Evolutionary conservation across 2,113 vertebrate genomes (phyloP), one percentile per base, ranked within the genome.

Genomic region (Siphamia tubifer): DNA sequence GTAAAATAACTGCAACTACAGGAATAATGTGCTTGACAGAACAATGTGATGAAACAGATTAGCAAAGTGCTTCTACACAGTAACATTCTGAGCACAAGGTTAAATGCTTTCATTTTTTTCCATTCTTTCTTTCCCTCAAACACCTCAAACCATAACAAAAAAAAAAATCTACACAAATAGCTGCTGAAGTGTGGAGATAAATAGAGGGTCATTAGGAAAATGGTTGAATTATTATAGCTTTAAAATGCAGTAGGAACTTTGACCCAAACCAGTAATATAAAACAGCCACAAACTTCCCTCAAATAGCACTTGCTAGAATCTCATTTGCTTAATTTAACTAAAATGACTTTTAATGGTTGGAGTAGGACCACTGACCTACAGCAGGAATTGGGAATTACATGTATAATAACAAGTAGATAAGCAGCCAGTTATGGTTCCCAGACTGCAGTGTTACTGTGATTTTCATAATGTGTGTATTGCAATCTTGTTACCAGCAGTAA

Each of bases 161-260:
- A 71, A n/a, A n/a, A n/a, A n/a, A n/a, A n/a, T n/a, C n/a, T n/a
- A n/a, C 72, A 64, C 31, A 58, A 63, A 81, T 27, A 10, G 60
- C 25, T 0, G 4, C 56, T 52, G 12, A 39, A 61, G 43, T 39
- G 35, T 19, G 1, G 27, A 43, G 31, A 34, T 48, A 70, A 69
- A 63, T 39, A 27, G 51, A 39, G 30, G 17, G 25, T 45, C 43
- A 49, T 78, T 63, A 74, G 52, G 35, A 8, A 43, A 67, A 55
- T 53, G 39, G 20, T 34, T 44, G 42, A 58, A 73, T 66, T 62
- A 60, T 67, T 43, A 40, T 39, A 60, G 52, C 23, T 57, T 77
- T 57, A 47, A 81, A 81, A 74, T 21, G 57, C n/a, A 49, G n/a
- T 68, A 45, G 48, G 32, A 81, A 72, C 51, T 72, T 63, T 72